A percentile compares a stretch with the other conserved stretches of the same genome.
Evolutionary conservation across 2,888 invertebrate genomes (phyloP).

Genomic region (Cheilosia impressa): DNA sequence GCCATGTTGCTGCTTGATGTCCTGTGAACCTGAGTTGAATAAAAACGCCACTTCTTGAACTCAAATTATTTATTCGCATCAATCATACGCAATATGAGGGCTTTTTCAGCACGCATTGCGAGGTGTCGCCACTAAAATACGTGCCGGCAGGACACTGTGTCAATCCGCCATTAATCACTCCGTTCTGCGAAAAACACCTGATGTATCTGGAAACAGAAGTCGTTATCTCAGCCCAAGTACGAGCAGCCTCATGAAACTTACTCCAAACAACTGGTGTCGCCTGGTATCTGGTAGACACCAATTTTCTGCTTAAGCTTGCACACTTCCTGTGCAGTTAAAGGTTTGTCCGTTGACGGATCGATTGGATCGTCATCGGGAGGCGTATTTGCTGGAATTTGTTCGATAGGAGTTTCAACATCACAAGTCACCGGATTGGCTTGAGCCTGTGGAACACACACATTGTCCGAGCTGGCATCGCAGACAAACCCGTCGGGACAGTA

Average conservation of each 20-base stretch:
- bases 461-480: conserved; percentile 79
- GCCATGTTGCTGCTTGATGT: too few relatives aligned
- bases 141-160: conserved; percentile 76
- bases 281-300: conserved; percentile 79
- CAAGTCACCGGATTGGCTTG: conserved; percentile 77
- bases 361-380: not conserved
- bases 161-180: conserved; percentile 76
- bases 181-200: conserved; percentile 77
- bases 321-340: conserved; percentile 76
- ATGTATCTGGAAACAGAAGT: conserved; percentile 78
- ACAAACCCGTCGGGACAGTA: conserved; percentile 78
- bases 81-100: conserved; percentile 77
- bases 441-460: conserved; percentile 77
- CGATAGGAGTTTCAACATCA: conserved; percentile 77
- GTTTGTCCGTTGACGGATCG: not conserved
- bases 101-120: conserved; percentile 77
- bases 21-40: too few relatives aligned
- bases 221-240: not conserved
- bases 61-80: not conserved
- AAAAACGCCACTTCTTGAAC: not conserved
- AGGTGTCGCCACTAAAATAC: conserved; percentile 76
- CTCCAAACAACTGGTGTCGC: conserved; percentile 79
- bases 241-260: conserved; percentile 51
- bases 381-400: conserved; percentile 32
- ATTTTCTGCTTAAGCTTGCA: conserved; percentile 74